Base-by-base conservation (phyloP, 1,140 invertebrate species). In the Fopius arisanus region DNA sequence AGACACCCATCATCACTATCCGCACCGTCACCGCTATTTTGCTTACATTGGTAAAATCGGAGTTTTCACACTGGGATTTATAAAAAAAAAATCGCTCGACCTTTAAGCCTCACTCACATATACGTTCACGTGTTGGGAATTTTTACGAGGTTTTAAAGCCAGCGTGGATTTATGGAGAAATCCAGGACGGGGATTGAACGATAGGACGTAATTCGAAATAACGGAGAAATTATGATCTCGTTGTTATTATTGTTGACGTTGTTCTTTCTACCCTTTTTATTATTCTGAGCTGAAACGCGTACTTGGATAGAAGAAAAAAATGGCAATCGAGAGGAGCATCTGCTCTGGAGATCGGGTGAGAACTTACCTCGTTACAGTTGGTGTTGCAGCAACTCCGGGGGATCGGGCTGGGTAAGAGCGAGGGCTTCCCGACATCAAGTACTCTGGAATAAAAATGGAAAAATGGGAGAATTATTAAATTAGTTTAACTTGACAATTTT, bases 361-460 rank as follows among this genome's bases (percentile, higher is more conserved):
- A 66, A 81, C 80, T 83, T 75, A 85, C 83, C 83, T 84, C 67
- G 81, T 83, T 71, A 83, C 79, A 62, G 81, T 83, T 67, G 83
- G 83, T 67, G 82, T 84, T 62, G 81, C 78, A 33, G 80, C 82
- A 21, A 84, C 81, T 79, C 88, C 86, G 12, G 88, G 88, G 70
- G 88, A 89, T 41, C 88, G 80, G 7, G 87, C 88, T 33, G 84
- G 80, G 76, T 85, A 86, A 65, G 81, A 84, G 70, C 88, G 79
- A 72, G 88, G 87, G 80, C 87, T 89, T 77, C 89, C 87, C 71
- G 87, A 87, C 79, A 89, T 88, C 77, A 89, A 87, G 82, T 89
- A 89, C 79, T 89, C 88, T 89, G 87, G 21, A 89, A 89, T 79
- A 83, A 78, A 81, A 72, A 21, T 28, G 67, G 70, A 70, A 40